Percentiles rank a stretch among this genome's conserved stretches.
These are phyloP conservation scores for Delphinus delphis DNA, from an alignment of 2,113 vertebrate genomes.

Conservation along the genomic window DNA sequence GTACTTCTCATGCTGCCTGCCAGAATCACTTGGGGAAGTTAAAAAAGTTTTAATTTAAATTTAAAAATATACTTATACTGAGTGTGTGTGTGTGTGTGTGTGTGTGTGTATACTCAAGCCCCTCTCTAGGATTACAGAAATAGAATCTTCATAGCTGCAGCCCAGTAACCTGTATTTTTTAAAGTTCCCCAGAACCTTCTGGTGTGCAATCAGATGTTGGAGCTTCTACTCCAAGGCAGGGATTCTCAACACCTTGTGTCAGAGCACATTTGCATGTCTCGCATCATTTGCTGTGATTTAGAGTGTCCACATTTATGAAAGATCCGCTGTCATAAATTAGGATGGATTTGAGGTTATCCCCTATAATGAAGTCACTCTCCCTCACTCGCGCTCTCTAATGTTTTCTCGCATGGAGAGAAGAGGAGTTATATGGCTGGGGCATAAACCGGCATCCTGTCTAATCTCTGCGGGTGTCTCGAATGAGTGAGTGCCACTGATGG, in stretches of 20 bases:
- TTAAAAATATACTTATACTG: neutral
- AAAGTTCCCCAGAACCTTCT: neutral
- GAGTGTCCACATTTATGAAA: neutral
- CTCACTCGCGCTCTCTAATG: neutral
- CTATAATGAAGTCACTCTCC: neutral
- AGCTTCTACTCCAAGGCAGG: neutral
- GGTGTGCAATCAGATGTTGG: neutral
- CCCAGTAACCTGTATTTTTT: neutral
- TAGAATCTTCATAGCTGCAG: neutral
- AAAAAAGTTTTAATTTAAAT: neutral
- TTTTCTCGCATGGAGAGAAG: neutral
- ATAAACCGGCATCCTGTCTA: neutral
- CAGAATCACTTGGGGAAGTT: neutral
- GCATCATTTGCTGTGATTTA: neutral
- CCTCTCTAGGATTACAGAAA: neutral
- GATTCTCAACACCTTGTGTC: neutral
- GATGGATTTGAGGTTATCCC: neutral
- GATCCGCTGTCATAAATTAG: neutral
- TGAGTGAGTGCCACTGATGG: neutral
- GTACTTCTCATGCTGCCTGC: neutral
- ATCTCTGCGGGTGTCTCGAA: neutral
- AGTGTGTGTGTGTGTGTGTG: neutral
- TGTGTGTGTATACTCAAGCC: neutral
- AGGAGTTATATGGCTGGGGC: neutral
- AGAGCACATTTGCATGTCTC: neutral